These are phyloP conservation scores for Nothoprocta perdicaria DNA, from an alignment of 2,113 vertebrate genomes.

Conservation along the genomic window DNA sequence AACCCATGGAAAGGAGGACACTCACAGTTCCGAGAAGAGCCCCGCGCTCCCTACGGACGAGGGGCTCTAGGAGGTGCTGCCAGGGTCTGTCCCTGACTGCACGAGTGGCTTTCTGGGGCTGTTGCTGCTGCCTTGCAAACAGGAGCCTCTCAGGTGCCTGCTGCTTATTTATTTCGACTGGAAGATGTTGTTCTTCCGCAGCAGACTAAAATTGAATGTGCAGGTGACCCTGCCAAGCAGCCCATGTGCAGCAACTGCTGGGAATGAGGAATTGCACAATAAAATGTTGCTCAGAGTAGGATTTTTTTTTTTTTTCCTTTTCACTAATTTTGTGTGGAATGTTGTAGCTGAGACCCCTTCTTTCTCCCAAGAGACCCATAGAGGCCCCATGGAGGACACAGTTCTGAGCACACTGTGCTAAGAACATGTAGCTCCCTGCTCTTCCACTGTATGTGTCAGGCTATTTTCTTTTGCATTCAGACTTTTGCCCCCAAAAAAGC, in stretches of 20 bases:
- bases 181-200: slow-evolving; percentile 26
- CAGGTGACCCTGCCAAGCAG: slow-evolving; percentile 36
- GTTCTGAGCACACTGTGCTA: background rate
- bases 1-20: slow-evolving; percentile 52
- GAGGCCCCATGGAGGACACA: slow-evolving; percentile 5
- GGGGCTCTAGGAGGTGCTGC: fast-evolving
- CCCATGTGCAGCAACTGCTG: background rate
- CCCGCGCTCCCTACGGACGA: background rate
- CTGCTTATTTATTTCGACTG: slow-evolving; percentile 52
- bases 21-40: slow-evolving; percentile 5
- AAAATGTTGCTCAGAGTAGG: background rate
- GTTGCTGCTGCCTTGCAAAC: fast-evolving
- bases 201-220: slow-evolving; percentile 16
- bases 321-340: background rate
- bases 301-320: background rate
- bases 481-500: background rate
- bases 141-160: slow-evolving; percentile 62
- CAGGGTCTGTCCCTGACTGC: slow-evolving; percentile 31
- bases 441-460: background rate
- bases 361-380: slow-evolving; percentile 41
- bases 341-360: background rate
- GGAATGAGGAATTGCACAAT: slow-evolving; percentile 1
- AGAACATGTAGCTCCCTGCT: background rate
- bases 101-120: slow-evolving; percentile 20
- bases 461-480: background rate